Evolutionary conservation across 2,113 vertebrate genomes (phyloP).

Genomic region (Lophochroa leadbeateri): DNA sequence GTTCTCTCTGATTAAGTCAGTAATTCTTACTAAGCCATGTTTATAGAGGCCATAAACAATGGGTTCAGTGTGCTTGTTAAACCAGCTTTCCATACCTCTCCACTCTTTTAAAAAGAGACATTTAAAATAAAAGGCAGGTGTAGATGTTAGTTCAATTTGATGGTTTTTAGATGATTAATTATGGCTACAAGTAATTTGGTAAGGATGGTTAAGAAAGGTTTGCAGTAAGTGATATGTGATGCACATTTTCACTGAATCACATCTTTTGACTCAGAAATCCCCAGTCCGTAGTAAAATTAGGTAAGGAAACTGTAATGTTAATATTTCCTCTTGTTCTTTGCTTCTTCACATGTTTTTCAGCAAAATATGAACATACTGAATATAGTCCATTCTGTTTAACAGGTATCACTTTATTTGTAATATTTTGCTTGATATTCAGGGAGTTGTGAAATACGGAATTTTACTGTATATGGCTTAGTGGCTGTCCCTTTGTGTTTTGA

Average conservation of each 20-base stretch:
- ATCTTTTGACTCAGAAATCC: constrained; percentile 4
- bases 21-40: constrained; percentile 85
- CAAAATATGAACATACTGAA: not conserved
- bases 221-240: constrained; percentile 27
- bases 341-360: not conserved
- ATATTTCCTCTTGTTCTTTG: not conserved
- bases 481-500: not conserved
- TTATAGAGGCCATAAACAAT: constrained; percentile 83
- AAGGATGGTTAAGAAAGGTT: constrained; percentile 20
- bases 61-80: constrained; percentile 81
- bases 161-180: constrained; percentile 70
- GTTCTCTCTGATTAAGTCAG: constrained; percentile 82
- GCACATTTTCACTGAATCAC: not conserved
- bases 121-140: constrained; percentile 83
- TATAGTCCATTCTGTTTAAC: not conserved
- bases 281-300: not conserved
- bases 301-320: not conserved
- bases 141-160: constrained; percentile 64
- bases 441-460: not conserved
- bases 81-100: constrained; percentile 79
- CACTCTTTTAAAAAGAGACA: constrained; percentile 78
- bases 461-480: not conserved
- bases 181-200: constrained; percentile 58
- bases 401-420: not conserved
- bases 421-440: not conserved